Conservation (phyloP, 2,113 vertebrate species). For the Stigmatopora argus region DNA sequence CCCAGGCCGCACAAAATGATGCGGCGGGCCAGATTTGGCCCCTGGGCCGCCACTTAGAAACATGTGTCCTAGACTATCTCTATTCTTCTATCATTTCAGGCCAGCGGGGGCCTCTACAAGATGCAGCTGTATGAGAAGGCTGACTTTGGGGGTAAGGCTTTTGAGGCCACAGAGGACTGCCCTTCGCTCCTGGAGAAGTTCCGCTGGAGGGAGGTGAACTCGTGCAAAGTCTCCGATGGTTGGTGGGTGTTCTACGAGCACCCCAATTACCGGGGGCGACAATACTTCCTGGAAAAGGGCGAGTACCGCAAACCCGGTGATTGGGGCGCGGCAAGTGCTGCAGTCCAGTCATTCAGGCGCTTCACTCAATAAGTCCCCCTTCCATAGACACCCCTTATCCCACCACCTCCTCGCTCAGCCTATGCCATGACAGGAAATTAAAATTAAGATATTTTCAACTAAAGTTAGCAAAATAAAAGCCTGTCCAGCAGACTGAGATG, state of each 20-base stretch:
- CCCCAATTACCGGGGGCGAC: constrained; percentile 83
- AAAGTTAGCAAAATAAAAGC: constrained; percentile 62
- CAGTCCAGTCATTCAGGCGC: constrained; percentile 82
- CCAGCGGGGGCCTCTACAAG: constrained; percentile 77
- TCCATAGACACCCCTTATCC: neutral
- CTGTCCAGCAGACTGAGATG: constrained; percentile 22
- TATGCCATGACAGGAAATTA: constrained; percentile 9
- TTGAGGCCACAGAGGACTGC: constrained; percentile 84
- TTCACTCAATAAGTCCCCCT: constrained; percentile 50
- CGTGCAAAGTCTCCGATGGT: constrained; percentile 84
- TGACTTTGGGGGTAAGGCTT: constrained; percentile 83
- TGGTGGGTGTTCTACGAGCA: constrained; percentile 92
- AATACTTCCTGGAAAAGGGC: constrained; percentile 88
- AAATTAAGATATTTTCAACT: constrained; percentile 21
- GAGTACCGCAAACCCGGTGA: constrained; percentile 85
- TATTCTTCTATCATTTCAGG: constrained; percentile 52
- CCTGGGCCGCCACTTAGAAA: too few species aligned
- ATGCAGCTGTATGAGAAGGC: constrained; percentile 88
- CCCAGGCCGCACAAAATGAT: too few species aligned
- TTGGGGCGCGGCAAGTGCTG: constrained; percentile 79
- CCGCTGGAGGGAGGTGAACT: constrained; percentile 81
- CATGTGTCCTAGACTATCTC: neutral
- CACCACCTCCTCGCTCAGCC: neutral
- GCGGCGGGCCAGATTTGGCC: too few species aligned
- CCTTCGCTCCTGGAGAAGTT: constrained; percentile 82